Evolutionary conservation across 2,888 invertebrate genomes (phyloP).

Genomic region (Amiota communis): DNA sequence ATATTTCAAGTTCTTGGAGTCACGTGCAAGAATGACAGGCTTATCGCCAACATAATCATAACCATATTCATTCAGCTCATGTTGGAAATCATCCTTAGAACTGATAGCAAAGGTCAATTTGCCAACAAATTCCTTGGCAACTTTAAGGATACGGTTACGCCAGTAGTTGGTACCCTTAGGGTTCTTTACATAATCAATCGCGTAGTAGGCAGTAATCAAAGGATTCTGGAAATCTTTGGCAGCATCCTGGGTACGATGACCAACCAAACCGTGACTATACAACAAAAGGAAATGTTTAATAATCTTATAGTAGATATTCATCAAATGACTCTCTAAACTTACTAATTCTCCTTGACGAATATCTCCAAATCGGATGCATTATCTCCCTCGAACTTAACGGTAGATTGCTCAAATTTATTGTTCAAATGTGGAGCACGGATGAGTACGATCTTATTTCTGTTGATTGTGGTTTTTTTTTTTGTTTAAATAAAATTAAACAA

Average conservation of each 20-base stretch:
- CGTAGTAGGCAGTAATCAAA: slow-evolving; percentile 91
- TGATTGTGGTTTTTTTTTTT: slow-evolving; percentile 48
- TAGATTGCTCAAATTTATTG: slow-evolving; percentile 93
- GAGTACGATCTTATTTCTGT: slow-evolving; percentile 87
- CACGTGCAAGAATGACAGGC: slow-evolving; percentile 88
- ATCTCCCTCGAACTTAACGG: slow-evolving; percentile 83
- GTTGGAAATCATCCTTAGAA: slow-evolving; percentile 93
- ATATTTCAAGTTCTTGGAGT: slow-evolving; percentile 90
- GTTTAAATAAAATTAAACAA: slow-evolving; percentile 6
- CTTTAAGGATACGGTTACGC: slow-evolving; percentile 96
- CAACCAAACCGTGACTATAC: slow-evolving; percentile 90
- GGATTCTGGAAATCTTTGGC: slow-evolving; percentile 90
- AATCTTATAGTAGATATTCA: not conserved
- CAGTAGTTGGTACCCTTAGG: slow-evolving; percentile 99
- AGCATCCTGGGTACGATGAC: slow-evolving; percentile 90
- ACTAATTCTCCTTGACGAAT: slow-evolving; percentile 91
- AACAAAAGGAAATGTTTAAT: slow-evolving; percentile 22
- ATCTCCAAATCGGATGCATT: slow-evolving; percentile 81
- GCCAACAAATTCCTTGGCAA: slow-evolving; percentile 72
- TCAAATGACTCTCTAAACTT: slow-evolving; percentile 65
- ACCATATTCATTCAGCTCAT: slow-evolving; percentile 95
- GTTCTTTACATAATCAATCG: slow-evolving; percentile 97
- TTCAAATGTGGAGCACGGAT: slow-evolving; percentile 91
- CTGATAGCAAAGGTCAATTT: slow-evolving; percentile 90
- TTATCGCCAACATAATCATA: slow-evolving; percentile 91